Evolutionary conservation across 1,140 invertebrate genomes (phyloP).

Genomic region (Orius laevigatus): DNA sequence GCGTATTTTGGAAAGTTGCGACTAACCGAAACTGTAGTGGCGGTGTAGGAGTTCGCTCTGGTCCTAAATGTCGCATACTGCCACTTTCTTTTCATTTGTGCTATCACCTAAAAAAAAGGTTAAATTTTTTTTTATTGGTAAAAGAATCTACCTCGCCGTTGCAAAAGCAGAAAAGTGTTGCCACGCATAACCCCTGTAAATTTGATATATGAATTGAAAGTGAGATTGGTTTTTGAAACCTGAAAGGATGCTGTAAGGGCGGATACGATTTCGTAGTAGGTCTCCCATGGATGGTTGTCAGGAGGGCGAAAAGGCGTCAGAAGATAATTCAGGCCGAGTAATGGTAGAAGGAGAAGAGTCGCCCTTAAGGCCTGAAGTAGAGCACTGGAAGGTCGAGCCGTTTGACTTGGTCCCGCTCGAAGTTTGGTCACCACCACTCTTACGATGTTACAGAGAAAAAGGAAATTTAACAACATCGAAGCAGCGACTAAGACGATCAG

Average conservation of each 20-base stretch:
- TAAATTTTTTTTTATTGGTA: conserved; percentile 10
- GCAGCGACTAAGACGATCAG: conserved; percentile 61
- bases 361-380: conserved; percentile 55
- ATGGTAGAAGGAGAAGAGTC: conserved; percentile 68
- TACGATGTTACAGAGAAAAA: conserved; percentile 87
- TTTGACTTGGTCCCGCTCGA: conserved; percentile 30
- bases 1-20: not conserved
- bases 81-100: conserved; percentile 64
- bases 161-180: conserved; percentile 85
- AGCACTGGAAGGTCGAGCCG: conserved; percentile 20
- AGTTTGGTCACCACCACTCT: conserved; percentile 80
- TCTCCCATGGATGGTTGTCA: conserved; percentile 47
- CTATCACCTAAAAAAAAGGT: conserved; percentile 38
- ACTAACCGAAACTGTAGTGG: conserved; percentile 69
- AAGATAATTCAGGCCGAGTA: conserved; percentile 70
- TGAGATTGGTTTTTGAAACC: conserved; percentile 32
- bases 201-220: not conserved
- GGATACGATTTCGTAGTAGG: conserved; percentile 64
- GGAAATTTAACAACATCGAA: conserved; percentile 66
- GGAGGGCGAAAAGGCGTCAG: conserved; percentile 75
- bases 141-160: conserved; percentile 68
- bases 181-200: conserved; percentile 75
- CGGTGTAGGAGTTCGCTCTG: conserved; percentile 62
- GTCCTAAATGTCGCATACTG: conserved; percentile 50
- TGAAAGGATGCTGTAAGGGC: conserved; percentile 77